Percentiles rank a stretch among this genome's conserved stretches.
These are phyloP conservation scores for Diorhabda sublineata DNA, from an alignment of 1,140 invertebrate species.

Conservation along the genomic window DNA sequence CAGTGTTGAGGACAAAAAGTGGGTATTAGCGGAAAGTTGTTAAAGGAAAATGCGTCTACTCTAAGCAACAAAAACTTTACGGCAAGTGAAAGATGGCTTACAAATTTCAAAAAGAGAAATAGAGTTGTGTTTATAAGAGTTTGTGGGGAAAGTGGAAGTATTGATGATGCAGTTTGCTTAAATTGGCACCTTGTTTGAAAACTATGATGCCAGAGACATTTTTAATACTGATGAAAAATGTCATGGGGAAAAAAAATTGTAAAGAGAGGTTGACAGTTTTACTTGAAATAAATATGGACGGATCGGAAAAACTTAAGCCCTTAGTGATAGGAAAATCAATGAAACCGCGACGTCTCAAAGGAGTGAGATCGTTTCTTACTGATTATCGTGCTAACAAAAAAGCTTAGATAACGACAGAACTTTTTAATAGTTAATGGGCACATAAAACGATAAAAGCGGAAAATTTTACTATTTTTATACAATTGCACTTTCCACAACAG, in stretches of 20 bases:
- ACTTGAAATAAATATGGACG: no score
- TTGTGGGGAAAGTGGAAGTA: constrained; percentile 16
- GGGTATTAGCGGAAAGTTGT: no score
- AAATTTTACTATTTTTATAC: constrained; percentile 19
- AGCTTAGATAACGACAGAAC: constrained; percentile 15
- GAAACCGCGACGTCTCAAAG: constrained; percentile 9
- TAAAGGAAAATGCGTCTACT: constrained; percentile 12
- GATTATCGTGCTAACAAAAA: constrained; percentile 6
- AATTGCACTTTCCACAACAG: constrained; percentile 18
- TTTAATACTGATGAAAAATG: no score
- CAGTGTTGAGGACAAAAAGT: no score
- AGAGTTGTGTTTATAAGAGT: constrained; percentile 20
- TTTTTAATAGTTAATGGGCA: constrained; percentile 18
- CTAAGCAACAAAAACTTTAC: constrained; percentile 16
- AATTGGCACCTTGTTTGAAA: no score
- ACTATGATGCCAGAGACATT: no score
- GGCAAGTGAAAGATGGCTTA: constrained; percentile 18
- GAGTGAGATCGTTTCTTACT: constrained; percentile 8
- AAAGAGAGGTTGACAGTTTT: background rate
- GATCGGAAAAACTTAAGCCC: no score
- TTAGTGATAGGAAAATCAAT: background rate
- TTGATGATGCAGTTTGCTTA: no score
- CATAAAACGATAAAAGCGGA: constrained; percentile 17
- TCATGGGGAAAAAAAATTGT: background rate
- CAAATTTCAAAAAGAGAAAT: constrained; percentile 23